Evolutionary conservation across 2,113 vertebrate species (phyloP), one percentile per base, ranked within the genome.

Genomic region (Zingel zingel): DNA sequence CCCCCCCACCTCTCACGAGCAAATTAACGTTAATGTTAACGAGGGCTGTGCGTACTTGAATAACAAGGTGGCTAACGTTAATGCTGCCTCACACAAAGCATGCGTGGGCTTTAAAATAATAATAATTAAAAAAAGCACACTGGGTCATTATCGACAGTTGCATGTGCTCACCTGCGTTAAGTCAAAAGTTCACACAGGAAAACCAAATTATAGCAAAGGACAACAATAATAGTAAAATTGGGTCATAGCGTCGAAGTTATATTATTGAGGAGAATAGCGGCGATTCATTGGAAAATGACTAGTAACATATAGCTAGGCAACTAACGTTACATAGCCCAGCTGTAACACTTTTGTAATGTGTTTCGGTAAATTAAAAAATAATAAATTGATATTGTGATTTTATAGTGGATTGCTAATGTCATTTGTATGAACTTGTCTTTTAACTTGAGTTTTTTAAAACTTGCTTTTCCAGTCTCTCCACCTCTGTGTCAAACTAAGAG

Each of bases 51-150:
- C 10, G 25, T 11, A 14, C 23, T 62, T 48, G 27, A 77, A 76
- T 81, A 78, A 76, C 77, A 72, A 83, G 80, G 82, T 71, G 79
- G 79, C 82, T 61, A 69, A 76, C 63, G 75, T 84, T 53, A 54
- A 70, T n/a, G 73, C 51, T 30, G 47, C 64, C 70, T 66, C 51
- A 54, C 64, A 65, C 75, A 80, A 74, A 64, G 81, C 61, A n/a
- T 69, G 77, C 33, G n/a, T 33, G 77, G 23, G 53, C 45, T 36
- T 53, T 27, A 53, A 64, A 43, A 43, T 43, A 8, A 39, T 43
- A 43, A 11, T 39, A 39, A 39, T 0, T 6, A 1, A 45, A 51
- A 25, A 19, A 30, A 19, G 1, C 50, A 23, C 58, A 51, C 18
- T 56, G 33, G n/a, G 23, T 82, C 74, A 74, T 69, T 39, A 50